These are phyloP conservation scores for Cisticola juncidis DNA, from an alignment of 2,113 vertebrate species.

Conservation along the genomic window DNA sequence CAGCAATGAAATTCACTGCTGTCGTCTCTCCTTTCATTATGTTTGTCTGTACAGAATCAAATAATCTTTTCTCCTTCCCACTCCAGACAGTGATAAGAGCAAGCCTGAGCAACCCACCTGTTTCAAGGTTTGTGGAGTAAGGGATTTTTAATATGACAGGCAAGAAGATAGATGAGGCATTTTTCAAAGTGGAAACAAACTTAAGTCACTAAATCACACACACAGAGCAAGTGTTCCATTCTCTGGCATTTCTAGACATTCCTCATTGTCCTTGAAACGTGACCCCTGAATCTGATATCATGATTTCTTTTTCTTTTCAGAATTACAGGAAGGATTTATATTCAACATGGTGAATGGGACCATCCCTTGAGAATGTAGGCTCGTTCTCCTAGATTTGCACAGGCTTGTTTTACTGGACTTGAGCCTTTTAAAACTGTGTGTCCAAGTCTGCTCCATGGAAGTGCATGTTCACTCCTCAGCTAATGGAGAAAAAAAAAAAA, in stretches of 20 bases:
- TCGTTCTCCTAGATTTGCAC: background rate
- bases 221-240: background rate
- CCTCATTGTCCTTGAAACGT: background rate
- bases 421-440: background rate
- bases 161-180: background rate
- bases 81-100: background rate
- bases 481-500: background rate
- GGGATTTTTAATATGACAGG: background rate
- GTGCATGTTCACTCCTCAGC: background rate
- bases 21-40: background rate
- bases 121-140: constrained; percentile 9
- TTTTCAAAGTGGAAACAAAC: constrained; percentile 17
- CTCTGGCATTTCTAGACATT: background rate
- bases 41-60: background rate
- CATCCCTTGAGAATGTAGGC: background rate
- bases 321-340: background rate
- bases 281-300: background rate
- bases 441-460: background rate
- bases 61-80: background rate
- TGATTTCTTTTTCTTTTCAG: background rate
- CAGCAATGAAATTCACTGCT: background rate
- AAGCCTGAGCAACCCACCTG: background rate
- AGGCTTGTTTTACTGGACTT: background rate
- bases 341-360: background rate
- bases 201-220: background rate